Evolutionary conservation across 2,888 invertebrate genomes (phyloP), one percentile per base, ranked within the genome.

Genomic region (Stegophylla sp.): DNA sequence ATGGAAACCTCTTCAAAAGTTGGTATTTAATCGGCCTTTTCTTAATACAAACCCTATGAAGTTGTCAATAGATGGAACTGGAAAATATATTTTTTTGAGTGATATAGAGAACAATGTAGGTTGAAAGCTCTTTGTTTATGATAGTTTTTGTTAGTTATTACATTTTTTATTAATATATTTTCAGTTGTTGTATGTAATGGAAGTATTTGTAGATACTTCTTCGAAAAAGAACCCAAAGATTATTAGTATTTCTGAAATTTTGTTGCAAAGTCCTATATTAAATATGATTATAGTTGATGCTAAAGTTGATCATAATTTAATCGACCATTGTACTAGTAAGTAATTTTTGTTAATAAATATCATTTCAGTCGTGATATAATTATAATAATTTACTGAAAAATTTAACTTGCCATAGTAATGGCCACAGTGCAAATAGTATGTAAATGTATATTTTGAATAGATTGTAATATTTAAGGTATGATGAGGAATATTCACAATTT

Each of bases 1-100:
- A 0, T 98, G 98, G 98, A 90, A 90, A 69, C 97, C 97, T 85
- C 88, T 97, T n/a, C 98, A 96, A 86, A 95, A 92, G 0, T 90
- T 96, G 53, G 90, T 89, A 45, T 93, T 95, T 85, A 87, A 89
- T 1, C 89, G 91, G 0, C 64, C 76, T n/a, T 61, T 45, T 41
- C 85, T 86, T 23, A 86, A 87, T 1, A 84, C 87, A 5, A 86
- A 86, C 87, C 87, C 7, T 90, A 91, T 95, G 61, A 94, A 94
- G 86, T 93, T 94, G 0, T 90, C 92, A 84, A 88, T 97, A 74
- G 97, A 98, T 87, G 89, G 93, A 66, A 92, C 93, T 69, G 95
- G 96, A 0, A 91, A 91, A 83, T 97, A 94, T 87, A 88, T 98
- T 76, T 88, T 97, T 45, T 89, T 98, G 53, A 94, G 97, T 0